Evolutionary conservation across 2,113 vertebrate genomes (phyloP), one percentile per base, ranked within the genome.

Genomic region (Gobiocypris rarus): DNA sequence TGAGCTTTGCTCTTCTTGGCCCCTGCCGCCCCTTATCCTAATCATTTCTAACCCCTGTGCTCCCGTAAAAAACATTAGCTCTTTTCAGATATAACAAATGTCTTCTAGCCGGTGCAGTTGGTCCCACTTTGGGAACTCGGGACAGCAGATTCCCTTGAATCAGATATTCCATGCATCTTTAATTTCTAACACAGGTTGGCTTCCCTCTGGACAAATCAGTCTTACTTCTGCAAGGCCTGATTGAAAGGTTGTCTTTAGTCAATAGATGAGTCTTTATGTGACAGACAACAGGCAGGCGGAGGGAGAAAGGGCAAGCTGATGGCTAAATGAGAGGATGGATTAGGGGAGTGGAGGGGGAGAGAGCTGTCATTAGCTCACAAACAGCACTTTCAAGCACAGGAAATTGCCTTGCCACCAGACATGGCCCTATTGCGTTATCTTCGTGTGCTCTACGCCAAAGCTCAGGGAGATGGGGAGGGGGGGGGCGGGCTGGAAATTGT

Each of bases 111-210:
- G 54, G 82, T 45, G 71, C 34, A 58, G 80, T 78, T 59, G 67
- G 76, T 31, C 81, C 75, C 61, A 17, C 67, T 80, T 75, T 77
- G 81, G 75, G 63, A 38, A 34, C 41, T 61, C 4, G 8, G 69
- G 75, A 80, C 56, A 24, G 11, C 22, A 78, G 85, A 90, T 93
- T 90, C 87, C 82, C 87, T 90, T 76, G 89, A 88, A 92, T 91
- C 88, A 90, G 81, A 91, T 90, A 90, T 93, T 90, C 88, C 86
- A 78, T 92, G 88, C 58, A 88, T 92, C 91, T 93, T 94, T 93
- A 89, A 93, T 94, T 94, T 94, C 88, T 86, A 89, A 75, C 85
- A 65, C 83, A 88, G 88, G n/a, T 85, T 70, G 22, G 43, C 61
- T 1, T 77, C 85, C 86, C 91, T 31, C 83, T 86, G 85, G 82